Conservation (phyloP, 2,888 invertebrate genomes). For the Heliconius erato region DNA sequence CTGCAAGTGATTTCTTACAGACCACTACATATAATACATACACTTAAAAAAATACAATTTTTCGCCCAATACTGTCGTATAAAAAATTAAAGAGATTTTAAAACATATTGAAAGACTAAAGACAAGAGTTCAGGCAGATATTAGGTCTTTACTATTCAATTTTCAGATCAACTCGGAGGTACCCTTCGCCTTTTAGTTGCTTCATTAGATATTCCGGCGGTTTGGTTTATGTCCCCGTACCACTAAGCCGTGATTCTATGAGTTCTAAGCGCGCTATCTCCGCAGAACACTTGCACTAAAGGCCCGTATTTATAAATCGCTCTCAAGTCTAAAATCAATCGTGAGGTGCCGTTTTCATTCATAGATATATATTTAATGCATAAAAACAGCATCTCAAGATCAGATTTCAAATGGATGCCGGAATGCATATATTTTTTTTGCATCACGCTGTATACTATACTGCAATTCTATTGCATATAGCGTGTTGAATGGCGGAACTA, state of each 20-base stretch:
- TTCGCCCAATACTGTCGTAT: neutral
- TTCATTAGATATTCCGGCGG: slow-evolving; percentile 43
- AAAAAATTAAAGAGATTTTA: neutral
- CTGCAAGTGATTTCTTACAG: no score
- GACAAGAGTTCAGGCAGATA: neutral
- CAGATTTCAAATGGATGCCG: no score
- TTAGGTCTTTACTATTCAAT: slow-evolving; percentile 25
- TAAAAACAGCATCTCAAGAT: no score
- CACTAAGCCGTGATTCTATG: slow-evolving; percentile 33
- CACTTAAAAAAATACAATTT: no score
- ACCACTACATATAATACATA: no score
- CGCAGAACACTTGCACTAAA: slow-evolving; percentile 43
- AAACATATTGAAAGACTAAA: slow-evolving; percentile 3
- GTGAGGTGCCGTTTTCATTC: no score
- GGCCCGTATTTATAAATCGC: slow-evolving; percentile 3
- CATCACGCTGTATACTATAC: no score
- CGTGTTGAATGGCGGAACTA: no score
- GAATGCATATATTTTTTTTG: no score
- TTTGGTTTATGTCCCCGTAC: slow-evolving; percentile 35
- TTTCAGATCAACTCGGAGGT: slow-evolving; percentile 26
- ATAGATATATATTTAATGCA: no score
- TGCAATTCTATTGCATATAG: no score
- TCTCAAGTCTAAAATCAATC: no score
- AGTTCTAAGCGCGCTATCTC: slow-evolving; percentile 47
- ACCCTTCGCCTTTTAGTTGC: slow-evolving; percentile 25